A percentile compares a stretch with the other conserved stretches of the same genome.
These are phyloP conservation scores for Elgonia sp. DNA, from an alignment of 2,888 invertebrate species.

Conservation along the genomic window DNA sequence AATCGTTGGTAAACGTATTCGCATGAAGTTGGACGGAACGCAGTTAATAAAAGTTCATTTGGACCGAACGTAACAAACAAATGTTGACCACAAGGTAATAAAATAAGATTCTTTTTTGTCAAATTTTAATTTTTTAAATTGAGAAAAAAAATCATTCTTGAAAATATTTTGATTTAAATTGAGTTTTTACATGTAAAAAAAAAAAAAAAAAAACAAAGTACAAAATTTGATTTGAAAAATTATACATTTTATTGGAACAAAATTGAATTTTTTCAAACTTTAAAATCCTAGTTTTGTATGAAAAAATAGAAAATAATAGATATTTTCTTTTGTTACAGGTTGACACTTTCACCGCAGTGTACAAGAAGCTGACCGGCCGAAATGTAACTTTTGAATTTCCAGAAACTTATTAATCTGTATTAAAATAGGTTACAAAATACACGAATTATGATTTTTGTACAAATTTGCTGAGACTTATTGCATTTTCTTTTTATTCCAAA, in stretches of 20 bases:
- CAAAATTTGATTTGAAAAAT: too few species aligned
- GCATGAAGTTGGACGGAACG: conserved; percentile 98
- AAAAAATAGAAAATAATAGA: neutral
- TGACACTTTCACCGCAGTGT: conserved; percentile 98
- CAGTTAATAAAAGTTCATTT: conserved; percentile 98
- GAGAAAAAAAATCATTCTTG: neutral
- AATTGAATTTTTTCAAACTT: too few species aligned
- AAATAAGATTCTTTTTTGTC: conserved; percentile 52
- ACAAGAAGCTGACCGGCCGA: conserved; percentile 99
- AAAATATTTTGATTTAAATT: neutral
- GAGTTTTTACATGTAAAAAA: neutral
- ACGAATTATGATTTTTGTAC: too few species aligned
- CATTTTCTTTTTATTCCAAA: too few species aligned
- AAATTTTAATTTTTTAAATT: neutral
- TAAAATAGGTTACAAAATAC: neutral
- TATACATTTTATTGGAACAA: too few species aligned
- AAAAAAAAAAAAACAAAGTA: too few species aligned
- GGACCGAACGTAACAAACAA: conserved; percentile 98
- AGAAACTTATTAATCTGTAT: conserved; percentile 92
- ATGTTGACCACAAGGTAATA: conserved; percentile 99
- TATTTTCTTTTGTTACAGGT: conserved; percentile 89
- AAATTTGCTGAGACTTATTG: too few species aligned
- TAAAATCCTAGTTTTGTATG: too few species aligned
- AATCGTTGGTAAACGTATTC: conserved; percentile 99
- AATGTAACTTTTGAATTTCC: conserved; percentile 99